Conservation (phyloP, 92 coral and sea anemone genomes). For the Parazoanthus swiftii region DNA sequence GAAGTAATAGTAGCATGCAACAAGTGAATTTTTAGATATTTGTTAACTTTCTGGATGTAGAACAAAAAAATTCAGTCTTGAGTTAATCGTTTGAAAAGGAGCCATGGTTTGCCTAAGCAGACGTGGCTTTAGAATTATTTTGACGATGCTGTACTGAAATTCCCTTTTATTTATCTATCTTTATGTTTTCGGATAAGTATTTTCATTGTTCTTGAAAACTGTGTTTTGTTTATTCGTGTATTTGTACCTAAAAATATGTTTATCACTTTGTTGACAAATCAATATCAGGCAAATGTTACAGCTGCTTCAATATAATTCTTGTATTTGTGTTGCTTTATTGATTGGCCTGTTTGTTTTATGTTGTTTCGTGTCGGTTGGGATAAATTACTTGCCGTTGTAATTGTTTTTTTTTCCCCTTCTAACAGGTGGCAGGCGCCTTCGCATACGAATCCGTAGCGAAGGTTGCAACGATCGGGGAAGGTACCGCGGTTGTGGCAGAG, state of each 20-base stretch:
- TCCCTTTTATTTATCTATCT: too few relatives aligned
- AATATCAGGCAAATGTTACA: too few relatives aligned
- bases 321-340: neutral
- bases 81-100: too few relatives aligned
- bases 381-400: neutral
- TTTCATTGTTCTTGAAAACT: too few relatives aligned
- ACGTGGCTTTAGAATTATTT: too few relatives aligned
- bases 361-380: neutral
- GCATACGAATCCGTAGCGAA: constrained; percentile 38
- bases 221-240: neutral
- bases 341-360: neutral
- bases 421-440: constrained; percentile 30
- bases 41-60: too few relatives aligned
- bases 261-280: neutral
- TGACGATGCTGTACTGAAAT: too few relatives aligned
- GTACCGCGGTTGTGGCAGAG: constrained; percentile 48
- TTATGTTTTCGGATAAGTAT: too few relatives aligned
- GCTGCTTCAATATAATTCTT: too few relatives aligned
- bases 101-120: too few relatives aligned
- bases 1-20: too few relatives aligned
- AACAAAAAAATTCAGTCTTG: too few relatives aligned
- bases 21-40: neutral
- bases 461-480: constrained; percentile 22
- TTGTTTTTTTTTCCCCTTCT: neutral
- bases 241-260: neutral